Base-by-base conservation (phyloP, 2,888 invertebrate genomes). In the Drymonia ruficornis region DNA sequence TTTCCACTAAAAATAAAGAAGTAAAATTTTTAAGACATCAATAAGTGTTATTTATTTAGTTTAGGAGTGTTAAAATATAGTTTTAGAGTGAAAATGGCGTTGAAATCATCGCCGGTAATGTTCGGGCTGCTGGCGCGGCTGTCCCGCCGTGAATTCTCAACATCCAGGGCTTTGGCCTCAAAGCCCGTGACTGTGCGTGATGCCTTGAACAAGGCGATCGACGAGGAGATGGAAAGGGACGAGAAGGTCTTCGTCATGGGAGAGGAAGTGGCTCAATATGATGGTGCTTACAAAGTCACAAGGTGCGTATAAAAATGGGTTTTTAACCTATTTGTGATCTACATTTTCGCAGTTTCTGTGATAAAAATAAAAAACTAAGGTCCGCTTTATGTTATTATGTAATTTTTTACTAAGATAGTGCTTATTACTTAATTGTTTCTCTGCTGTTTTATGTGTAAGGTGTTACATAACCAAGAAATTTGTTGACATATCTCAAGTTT, bases 201-300 rank as follows among this genome's bases (percentile, higher is more conserved):
- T 95, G 99, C 99, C 55, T 92, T 99, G 52, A 99, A 99, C 91
- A 94, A 96, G 56, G 99, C 99, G 0, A 93, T 99, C 81, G 99
- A 99, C 84, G 99, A 99, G 83, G 99, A 99, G 93, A 96, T 99
- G 95, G 96, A 96, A 74, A 94, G 96, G 59, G 99, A 99, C 84
- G 98, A 99, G 34, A 94, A 94, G 58, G 98, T 98, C 0, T 98
- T 98, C 83, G 81, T 99, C 43, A 76, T 99, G 62, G 99, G 99
- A 42, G 99, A 99, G 87, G 99, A 99, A 93, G 99, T 99, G 0
- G 99, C 99, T n/a, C 96, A 97, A 88, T 99, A 99, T 80, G 99
- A 99, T 83, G 99, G 99, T 62, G 99, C 99, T 49, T 99, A 99
- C 83, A 97, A 99, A 96, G 97, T 99, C 29, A 96, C 96, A 58